Evolutionary conservation across 2,888 invertebrate species (phyloP), one percentile per base, ranked within the genome.

Genomic region (Amblyjoppa fuscipennis): DNA sequence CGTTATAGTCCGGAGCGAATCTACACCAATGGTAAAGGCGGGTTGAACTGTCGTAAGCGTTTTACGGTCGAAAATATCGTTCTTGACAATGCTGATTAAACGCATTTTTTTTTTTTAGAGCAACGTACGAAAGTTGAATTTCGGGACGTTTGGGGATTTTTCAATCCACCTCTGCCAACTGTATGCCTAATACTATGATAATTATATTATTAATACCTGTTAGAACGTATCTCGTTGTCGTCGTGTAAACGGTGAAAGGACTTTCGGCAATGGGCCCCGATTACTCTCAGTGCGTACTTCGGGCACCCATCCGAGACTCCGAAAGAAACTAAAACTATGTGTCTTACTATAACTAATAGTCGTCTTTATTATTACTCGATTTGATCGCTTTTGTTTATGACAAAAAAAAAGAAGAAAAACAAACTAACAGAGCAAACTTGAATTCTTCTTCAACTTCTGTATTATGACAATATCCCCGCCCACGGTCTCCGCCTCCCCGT

Each of bases 221-320:
- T 86, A 86, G 85, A 64, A 83, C 85, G 85, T 86, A 83, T 81
- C 53, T 86, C 85, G 83, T 86, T 86, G 83, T 86, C 80, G 85
- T 86, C 85, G 83, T 86, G 76, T 83, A 77, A 77, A 77, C 83
- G 83, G 85, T 86, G 83, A 86, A 83, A 75, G 74, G 80, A 68
- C 76, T 80, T 86, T 74, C 64, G 76, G 80, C 83, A 77, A 83
- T 86, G 76, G 73, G 64, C 77, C 31, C 85, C 83, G 85, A 83
- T 74, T 76, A 80, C 41, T 70, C 73, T 73, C 51, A 76, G 69
- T 83, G 69, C 81, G 77, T 81, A 76, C 77, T 74, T 83, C 85
- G 80, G 77, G 76, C 74, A 76, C 75, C 82, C 64, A 64, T 64
- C 64, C 64, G 64, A 82, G 73, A 56, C 75, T 79, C 81, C 76